A percentile compares a stretch with the other conserved stretches of the same genome.
Evolutionary conservation across 2,888 invertebrate genomes (phyloP).

Genomic region (Leptinotarsa haldemani): DNA sequence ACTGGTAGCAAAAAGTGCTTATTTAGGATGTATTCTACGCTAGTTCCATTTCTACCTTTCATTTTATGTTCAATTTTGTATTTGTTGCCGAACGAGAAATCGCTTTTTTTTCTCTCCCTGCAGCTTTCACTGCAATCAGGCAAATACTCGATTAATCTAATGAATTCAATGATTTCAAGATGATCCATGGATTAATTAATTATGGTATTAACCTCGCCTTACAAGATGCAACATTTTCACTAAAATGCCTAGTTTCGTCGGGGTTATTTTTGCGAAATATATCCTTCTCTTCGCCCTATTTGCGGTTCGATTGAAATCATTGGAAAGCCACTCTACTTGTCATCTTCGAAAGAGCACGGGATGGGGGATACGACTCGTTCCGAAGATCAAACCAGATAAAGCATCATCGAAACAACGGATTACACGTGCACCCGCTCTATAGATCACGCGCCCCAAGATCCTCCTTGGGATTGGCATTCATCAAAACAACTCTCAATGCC

Average conservation of each 20-base stretch:
- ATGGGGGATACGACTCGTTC: slow-evolving; percentile 44
- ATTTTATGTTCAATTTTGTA: too few species aligned
- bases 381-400: slow-evolving; percentile 61
- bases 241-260: not conserved
- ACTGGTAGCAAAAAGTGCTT: too few species aligned
- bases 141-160: too few species aligned
- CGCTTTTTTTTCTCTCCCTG: too few species aligned
- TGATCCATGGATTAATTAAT: too few species aligned
- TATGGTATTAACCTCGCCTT: not conserved
- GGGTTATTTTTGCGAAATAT: slow-evolving; percentile 40
- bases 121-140: too few species aligned
- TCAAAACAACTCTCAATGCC: slow-evolving; percentile 39
- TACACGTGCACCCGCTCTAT: slow-evolving; percentile 54
- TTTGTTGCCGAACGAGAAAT: too few species aligned
- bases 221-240: not conserved
- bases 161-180: too few species aligned
- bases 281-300: slow-evolving; percentile 54
- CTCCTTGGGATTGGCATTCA: slow-evolving; percentile 46
- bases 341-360: slow-evolving; percentile 55
- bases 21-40: too few species aligned
- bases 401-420: slow-evolving; percentile 60
- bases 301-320: slow-evolving; percentile 64
- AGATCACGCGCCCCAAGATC: slow-evolving; percentile 37
- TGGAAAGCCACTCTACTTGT: slow-evolving; percentile 63
- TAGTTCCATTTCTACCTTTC: too few species aligned